phyloP scores from a whole-genome alignment of 2,888 invertebrate genomes.

The Chalcosyrphus nemorum region DNA sequence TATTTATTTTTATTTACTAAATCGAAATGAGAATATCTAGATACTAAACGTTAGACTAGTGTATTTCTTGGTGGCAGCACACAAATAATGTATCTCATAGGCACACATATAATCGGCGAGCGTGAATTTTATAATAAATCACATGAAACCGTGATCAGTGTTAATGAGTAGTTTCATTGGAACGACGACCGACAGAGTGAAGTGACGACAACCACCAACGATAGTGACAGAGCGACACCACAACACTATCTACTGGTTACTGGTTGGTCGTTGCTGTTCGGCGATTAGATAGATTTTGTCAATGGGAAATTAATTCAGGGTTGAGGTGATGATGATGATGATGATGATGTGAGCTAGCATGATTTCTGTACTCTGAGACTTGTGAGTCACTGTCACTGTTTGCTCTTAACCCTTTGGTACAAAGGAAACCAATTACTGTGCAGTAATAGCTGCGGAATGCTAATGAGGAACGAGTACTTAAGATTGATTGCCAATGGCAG shows the following conservation, averaged over 20 bases:
- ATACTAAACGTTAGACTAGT: slow-evolving; percentile 22
- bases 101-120: slow-evolving; percentile 9
- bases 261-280: not conserved
- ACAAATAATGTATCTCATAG: slow-evolving; percentile 7
- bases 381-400: slow-evolving; percentile 12
- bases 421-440: slow-evolving; percentile 27
- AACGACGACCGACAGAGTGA: slow-evolving; percentile 9
- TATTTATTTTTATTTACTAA: slow-evolving; percentile 27
- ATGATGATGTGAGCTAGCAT: not conserved
- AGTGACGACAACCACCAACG: slow-evolving; percentile 1
- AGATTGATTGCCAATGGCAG: slow-evolving; percentile 23
- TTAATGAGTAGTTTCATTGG: slow-evolving; percentile 60
- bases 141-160: slow-evolving; percentile 65
- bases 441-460: slow-evolving; percentile 21
- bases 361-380: not conserved
- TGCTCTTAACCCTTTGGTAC: slow-evolving; percentile 20
- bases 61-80: not conserved
- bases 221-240: slow-evolving; percentile 18
- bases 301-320: slow-evolving; percentile 61
- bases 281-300: slow-evolving; percentile 55
- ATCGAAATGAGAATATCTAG: slow-evolving; percentile 24
- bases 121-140: slow-evolving; percentile 68
- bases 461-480: slow-evolving; percentile 16
- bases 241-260: not conserved
- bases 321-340: slow-evolving; percentile 32